phyloP scores from a whole-genome alignment of 2,797 vertebrate genomes.

The Spinus olivaceus region DNA sequence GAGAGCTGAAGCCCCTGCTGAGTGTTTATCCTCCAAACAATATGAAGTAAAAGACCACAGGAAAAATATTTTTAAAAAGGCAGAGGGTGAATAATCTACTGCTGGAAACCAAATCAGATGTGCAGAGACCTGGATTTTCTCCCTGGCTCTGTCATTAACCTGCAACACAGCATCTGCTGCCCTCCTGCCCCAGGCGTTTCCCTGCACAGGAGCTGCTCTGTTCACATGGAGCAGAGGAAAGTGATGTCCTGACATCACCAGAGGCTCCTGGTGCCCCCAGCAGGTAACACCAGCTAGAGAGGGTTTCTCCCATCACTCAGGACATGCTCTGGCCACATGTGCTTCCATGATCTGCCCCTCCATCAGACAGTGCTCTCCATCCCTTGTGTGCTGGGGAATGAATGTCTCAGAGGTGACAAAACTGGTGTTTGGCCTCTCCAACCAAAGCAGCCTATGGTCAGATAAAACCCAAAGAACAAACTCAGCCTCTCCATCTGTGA shows the following conservation, averaged over 20 bases:
- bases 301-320: background rate
- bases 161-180: background rate
- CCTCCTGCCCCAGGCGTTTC: background rate
- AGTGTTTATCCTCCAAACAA: background rate
- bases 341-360: background rate
- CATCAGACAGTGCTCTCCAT: accelerated
- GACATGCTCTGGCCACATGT: background rate
- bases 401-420: background rate
- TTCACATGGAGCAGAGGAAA: background rate
- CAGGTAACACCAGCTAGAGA: background rate
- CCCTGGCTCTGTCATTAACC: background rate
- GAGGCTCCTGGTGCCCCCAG: background rate
- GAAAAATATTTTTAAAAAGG: background rate
- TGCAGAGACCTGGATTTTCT: background rate
- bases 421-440: background rate
- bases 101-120: background rate
- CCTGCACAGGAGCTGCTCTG: background rate
- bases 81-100: background rate
- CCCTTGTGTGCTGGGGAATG: background rate
- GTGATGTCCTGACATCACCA: background rate
- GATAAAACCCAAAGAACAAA: background rate
- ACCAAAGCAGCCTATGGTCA: background rate
- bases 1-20: background rate
- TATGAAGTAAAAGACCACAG: background rate
- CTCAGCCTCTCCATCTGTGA: background rate